Conservation (phyloP, 2,888 invertebrate genomes). For the Drosophila paucipuncta region DNA sequence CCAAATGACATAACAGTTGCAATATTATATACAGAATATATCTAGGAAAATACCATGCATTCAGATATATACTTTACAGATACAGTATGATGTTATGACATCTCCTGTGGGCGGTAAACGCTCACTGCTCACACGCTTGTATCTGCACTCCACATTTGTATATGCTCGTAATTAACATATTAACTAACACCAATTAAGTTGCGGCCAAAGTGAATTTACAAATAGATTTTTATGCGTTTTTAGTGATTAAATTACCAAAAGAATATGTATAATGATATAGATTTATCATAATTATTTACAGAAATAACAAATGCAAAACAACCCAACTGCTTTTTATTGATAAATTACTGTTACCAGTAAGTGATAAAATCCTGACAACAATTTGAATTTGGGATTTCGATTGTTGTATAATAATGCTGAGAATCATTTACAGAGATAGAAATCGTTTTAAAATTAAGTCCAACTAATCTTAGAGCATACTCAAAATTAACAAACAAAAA, state of each 20-base stretch:
- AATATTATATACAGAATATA: conserved; percentile 55
- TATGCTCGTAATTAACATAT: conserved; percentile 37
- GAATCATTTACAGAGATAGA: background rate
- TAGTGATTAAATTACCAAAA: background rate
- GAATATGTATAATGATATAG: background rate
- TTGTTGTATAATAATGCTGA: background rate
- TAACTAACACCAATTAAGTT: conserved; percentile 35
- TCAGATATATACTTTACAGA: conserved; percentile 1
- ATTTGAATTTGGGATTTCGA: background rate
- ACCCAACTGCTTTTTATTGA: background rate
- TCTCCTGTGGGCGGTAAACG: background rate
- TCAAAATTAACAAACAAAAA: background rate
- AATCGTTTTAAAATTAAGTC: background rate
- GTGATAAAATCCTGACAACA: background rate
- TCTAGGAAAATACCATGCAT: conserved; percentile 8
- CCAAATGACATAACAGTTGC: conserved; percentile 68
- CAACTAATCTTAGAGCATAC: background rate
- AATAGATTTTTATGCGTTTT: background rate
- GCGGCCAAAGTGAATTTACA: conserved; percentile 1
- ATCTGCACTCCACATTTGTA: conserved; percentile 10
- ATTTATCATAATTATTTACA: background rate
- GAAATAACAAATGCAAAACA: background rate
- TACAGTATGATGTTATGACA: background rate
- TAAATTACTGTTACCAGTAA: background rate
- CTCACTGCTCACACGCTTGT: background rate